Percentiles rank a stretch among this genome's conserved stretches.
Conservation (phyloP, 2,888 invertebrate species). For the Ichneumon xanthorius region DNA sequence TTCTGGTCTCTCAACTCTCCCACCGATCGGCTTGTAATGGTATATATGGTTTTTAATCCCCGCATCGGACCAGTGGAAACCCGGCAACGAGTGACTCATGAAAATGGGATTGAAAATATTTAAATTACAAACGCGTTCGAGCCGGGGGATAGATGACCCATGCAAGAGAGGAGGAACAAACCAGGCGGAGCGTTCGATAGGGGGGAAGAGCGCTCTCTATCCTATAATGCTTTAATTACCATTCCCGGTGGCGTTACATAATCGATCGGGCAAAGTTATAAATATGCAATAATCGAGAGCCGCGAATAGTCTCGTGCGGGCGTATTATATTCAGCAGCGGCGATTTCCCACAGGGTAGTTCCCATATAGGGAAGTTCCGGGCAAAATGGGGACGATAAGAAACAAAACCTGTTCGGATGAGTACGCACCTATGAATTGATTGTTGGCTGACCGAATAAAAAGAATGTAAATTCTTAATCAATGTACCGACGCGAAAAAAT, state of each 20-base stretch:
- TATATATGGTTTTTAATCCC: constrained; percentile 34
- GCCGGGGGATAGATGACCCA: background rate
- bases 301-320: constrained; percentile 32
- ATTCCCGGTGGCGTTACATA: constrained; percentile 55
- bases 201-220: constrained; percentile 4
- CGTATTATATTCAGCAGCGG: constrained; percentile 45
- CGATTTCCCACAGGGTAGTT: constrained; percentile 50
- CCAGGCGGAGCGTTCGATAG: background rate
- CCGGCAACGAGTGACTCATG: constrained; percentile 12
- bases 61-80: background rate
- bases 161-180: constrained; percentile 26
- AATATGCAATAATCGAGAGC: constrained; percentile 59
- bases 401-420: background rate
- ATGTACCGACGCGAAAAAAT: no score
- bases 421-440: background rate
- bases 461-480: no score
- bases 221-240: constrained; percentile 58
- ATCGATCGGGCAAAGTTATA: constrained; percentile 59
- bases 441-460: no score
- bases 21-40: background rate
- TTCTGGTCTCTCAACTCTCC: background rate
- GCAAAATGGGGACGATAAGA: background rate
- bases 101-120: constrained; percentile 48
- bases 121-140: constrained; percentile 25
- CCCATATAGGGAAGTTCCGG: background rate